Base-by-base conservation (phyloP, 2,888 invertebrate genomes). In the Cryptocheilus praepositus region DNA sequence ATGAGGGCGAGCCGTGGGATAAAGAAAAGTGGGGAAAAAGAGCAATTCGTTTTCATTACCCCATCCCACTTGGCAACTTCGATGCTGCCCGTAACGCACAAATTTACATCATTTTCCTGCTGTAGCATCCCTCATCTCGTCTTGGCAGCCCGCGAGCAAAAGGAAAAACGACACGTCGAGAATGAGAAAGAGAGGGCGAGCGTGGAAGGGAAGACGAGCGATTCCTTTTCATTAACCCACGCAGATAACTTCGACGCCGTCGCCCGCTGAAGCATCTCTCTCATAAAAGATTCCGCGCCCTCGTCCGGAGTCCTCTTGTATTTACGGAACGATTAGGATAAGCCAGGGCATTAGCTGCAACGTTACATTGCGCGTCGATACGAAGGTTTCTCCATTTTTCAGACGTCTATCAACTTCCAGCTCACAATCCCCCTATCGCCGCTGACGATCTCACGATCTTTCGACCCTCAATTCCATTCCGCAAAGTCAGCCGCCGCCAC, bases 41-140 rank as follows among this genome's bases (percentile, higher is more conserved):
- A 49, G 77, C 73, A 66, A 79, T 79, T 74, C 79, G 74, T 79
- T 79, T 71, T 74, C 79, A 79, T 79, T 79, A 79, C 64, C 69
- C 36, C 79, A 53, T 55, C 54, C 71, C 18, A 36, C 19, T 28
- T 25, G 63, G 71, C 64, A 74, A 77, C 72, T 77, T 73, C 73
- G 79, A 79, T 62, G 71, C 61, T 66, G 63, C 45, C 67, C 64
- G 78, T 72, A 66, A 79, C 76, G 71, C 71, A 64, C 71, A 65
- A 79, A 79, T 79, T 76, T 79, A 73, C 79, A 79, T 79, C 78
- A 67, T 69, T 74, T 66, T 61, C 51, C 67, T 46, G 52, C 62
- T 7, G 36, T 64, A 57, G 65, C 57, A 74, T 76, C 64, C 64
- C 63, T 66, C 67, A 54, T 65, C 73, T 72, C 64, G 72, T 71